phyloP scores from a whole-genome alignment of 2,113 vertebrate species.

The Vidua chalybeata region DNA sequence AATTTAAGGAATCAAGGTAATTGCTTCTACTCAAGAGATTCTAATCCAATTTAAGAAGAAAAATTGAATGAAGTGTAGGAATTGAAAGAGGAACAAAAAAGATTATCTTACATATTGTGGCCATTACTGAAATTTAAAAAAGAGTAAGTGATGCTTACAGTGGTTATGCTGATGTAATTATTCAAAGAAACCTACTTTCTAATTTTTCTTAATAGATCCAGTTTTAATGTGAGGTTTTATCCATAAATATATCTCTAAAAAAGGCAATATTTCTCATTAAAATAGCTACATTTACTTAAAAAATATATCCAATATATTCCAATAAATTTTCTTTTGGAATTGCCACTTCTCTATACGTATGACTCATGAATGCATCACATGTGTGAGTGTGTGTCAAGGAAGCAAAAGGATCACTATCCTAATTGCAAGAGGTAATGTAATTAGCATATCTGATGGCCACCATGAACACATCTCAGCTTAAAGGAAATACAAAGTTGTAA shows the following conservation, averaged over 20 bases:
- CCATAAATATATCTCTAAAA: neutral
- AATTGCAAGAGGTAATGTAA: neutral
- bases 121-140: neutral
- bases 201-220: neutral
- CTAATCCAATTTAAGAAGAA: conserved; percentile 19
- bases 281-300: neutral
- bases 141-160: neutral
- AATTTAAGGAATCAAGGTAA: conserved; percentile 17
- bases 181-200: neutral
- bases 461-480: neutral
- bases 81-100: conserved; percentile 9
- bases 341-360: fast-evolving
- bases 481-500: neutral
- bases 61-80: neutral
- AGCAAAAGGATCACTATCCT: neutral
- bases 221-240: neutral
- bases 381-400: neutral
- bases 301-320: neutral
- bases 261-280: neutral
- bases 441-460: neutral
- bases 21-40: conserved; percentile 20
- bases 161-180: neutral
- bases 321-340: neutral
- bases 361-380: neutral
- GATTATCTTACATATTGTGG: neutral